Evolutionary conservation across 2,113 vertebrate genomes (phyloP).

Genomic region (Dasypus novemcinctus): DNA sequence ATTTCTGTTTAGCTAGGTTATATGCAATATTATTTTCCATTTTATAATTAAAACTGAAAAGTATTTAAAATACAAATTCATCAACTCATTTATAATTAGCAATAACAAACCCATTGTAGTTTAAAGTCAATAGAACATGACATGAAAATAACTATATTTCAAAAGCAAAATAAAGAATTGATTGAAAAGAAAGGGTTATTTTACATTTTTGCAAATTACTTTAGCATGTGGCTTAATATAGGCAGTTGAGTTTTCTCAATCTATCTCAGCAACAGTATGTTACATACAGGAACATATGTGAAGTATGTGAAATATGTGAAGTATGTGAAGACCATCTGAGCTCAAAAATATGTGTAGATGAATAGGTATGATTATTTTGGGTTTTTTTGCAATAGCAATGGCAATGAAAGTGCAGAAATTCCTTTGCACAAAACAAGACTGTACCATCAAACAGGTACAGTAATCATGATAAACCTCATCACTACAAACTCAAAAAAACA

Average conservation of each 20-base stretch:
- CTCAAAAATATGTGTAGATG: background rate
- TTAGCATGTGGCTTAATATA: background rate
- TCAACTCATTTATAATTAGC: no score
- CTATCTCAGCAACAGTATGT: background rate
- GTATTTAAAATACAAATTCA: no score
- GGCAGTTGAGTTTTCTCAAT: background rate
- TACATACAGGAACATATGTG: no score
- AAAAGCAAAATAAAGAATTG: background rate
- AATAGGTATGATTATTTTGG: background rate
- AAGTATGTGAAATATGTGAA: background rate
- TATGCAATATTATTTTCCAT: no score
- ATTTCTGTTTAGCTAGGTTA: no score
- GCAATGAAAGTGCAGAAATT: background rate
- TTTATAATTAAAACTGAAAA: no score
- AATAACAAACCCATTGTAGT: no score
- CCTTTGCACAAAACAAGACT: background rate
- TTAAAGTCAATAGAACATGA: no score
- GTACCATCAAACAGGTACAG: background rate
- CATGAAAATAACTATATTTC: background rate
- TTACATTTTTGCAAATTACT: background rate
- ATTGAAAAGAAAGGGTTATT: background rate
- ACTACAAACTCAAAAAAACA: background rate
- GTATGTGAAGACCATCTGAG: background rate
- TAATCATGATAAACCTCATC: background rate
- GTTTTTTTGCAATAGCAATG: background rate